phyloP scores from a whole-genome alignment of 2,888 invertebrate species.

The Tridacna crocea region DNA sequence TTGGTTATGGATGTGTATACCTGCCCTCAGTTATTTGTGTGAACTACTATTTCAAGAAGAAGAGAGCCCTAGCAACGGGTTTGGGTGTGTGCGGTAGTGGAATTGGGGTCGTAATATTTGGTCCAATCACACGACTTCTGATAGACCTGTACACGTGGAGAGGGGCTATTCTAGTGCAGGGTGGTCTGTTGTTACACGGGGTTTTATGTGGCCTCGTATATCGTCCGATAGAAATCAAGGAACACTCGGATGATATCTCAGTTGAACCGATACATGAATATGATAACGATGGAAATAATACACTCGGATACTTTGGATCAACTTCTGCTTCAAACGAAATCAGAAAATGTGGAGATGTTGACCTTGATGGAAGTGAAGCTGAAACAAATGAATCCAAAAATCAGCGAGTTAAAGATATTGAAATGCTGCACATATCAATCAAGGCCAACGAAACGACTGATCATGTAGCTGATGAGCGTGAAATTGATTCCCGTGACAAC shows the following conservation, averaged over 20 bases:
- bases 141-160: constrained; percentile 35
- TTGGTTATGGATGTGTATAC: constrained; percentile 29
- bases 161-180: constrained; percentile 16
- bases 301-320: background rate
- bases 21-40: constrained; percentile 17
- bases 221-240: constrained; percentile 25
- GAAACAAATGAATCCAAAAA: background rate
- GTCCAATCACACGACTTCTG: constrained; percentile 14
- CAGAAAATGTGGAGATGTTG: background rate
- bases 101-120: constrained; percentile 23
- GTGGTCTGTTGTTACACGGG: constrained; percentile 36
- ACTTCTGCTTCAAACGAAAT: background rate
- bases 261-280: background rate
- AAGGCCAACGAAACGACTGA: no score
- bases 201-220: constrained; percentile 35
- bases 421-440: no score
- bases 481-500: no score
- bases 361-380: background rate
- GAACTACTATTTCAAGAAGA: constrained; percentile 34
- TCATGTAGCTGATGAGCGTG: no score
- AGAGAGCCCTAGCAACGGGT: constrained; percentile 32
- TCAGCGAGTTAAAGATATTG: background rate
- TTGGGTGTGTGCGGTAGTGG: constrained; percentile 33
- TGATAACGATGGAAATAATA: no score
- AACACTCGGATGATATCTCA: background rate